A percentile compares a stretch with the other conserved stretches of the same genome.
phyloP scores from a whole-genome alignment of 2,113 vertebrate species.

The Smithornis capensis region DNA sequence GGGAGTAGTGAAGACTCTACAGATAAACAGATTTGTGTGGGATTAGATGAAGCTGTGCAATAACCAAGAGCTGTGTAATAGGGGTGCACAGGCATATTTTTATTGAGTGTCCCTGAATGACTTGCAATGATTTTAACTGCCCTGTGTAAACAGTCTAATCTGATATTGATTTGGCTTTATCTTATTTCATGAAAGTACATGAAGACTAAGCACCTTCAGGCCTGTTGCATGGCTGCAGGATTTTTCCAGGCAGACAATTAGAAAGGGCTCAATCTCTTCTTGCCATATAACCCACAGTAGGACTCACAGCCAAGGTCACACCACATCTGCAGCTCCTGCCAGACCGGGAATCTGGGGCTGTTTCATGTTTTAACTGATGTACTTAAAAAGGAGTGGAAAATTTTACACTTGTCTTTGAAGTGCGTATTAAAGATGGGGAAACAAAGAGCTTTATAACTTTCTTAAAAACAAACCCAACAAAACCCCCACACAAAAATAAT shows the following conservation, averaged over 20 bases:
- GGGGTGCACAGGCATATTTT: not conserved
- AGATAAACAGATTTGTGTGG: not conserved
- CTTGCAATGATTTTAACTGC: not conserved
- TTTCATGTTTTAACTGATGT: not conserved
- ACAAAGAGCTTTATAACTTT: not conserved
- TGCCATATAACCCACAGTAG: rapidly evolving
- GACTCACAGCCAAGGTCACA: not conserved
- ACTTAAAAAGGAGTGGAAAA: not conserved
- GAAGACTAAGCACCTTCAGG: not conserved
- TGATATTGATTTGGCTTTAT: not conserved
- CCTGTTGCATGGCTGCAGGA: not conserved
- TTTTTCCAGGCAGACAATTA: not conserved
- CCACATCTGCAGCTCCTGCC: not conserved
- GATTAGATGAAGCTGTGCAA: not conserved
- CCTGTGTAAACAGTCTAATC: not conserved
- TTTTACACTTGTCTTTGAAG: not conserved
- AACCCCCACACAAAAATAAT: not conserved
- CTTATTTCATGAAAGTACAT: not conserved
- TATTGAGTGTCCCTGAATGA: not conserved
- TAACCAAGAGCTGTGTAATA: not conserved
- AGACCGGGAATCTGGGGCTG: too few species aligned
- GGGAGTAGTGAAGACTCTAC: not conserved
- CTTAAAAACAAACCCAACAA: not conserved
- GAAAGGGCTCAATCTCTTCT: not conserved
- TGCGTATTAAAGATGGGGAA: not conserved